Conservation (phyloP, 2,113 vertebrate genomes). For the Arothron firmamentum region DNA sequence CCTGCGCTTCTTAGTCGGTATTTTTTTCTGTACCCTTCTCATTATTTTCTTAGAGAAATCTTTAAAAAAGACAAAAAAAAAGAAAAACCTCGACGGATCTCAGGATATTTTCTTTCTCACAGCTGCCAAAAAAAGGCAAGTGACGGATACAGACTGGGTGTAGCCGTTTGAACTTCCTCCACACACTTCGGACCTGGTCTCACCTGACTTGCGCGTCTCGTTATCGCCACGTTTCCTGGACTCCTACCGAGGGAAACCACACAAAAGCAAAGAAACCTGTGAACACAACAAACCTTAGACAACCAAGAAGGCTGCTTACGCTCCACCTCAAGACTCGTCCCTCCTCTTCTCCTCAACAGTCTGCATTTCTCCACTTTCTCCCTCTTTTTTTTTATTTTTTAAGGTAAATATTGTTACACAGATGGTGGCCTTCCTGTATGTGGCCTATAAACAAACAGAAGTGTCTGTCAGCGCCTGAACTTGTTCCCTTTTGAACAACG, state of each 20-base stretch:
- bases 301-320: slow-evolving; percentile 73
- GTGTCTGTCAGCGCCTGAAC: slow-evolving; percentile 56
- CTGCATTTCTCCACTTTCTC: slow-evolving; percentile 47
- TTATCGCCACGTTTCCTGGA: slow-evolving; percentile 75
- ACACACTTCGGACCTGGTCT: slow-evolving; percentile 49
- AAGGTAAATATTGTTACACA: slow-evolving; percentile 63
- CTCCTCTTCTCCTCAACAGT: slow-evolving; percentile 41
- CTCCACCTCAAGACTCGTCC: slow-evolving; percentile 44
- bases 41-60: slow-evolving; percentile 66
- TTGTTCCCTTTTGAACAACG: slow-evolving; percentile 62
- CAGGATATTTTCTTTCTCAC: slow-evolving; percentile 83
- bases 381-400: slow-evolving; percentile 24
- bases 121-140: slow-evolving; percentile 71
- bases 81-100: slow-evolving; percentile 77
- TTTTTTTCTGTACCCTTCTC: slow-evolving; percentile 42
- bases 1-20: slow-evolving; percentile 27
- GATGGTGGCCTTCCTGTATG: slow-evolving; percentile 74
- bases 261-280: slow-evolving; percentile 76
- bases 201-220: slow-evolving; percentile 53
- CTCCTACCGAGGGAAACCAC: slow-evolving; percentile 60
- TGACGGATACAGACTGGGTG: slow-evolving; percentile 66
- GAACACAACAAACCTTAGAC: slow-evolving; percentile 78
- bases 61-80: slow-evolving; percentile 55
- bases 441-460: slow-evolving; percentile 74
- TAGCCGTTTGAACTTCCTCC: slow-evolving; percentile 54